Evolutionary conservation across 2,888 invertebrate species (phyloP).

Genomic region (Fragum whitleyi): DNA sequence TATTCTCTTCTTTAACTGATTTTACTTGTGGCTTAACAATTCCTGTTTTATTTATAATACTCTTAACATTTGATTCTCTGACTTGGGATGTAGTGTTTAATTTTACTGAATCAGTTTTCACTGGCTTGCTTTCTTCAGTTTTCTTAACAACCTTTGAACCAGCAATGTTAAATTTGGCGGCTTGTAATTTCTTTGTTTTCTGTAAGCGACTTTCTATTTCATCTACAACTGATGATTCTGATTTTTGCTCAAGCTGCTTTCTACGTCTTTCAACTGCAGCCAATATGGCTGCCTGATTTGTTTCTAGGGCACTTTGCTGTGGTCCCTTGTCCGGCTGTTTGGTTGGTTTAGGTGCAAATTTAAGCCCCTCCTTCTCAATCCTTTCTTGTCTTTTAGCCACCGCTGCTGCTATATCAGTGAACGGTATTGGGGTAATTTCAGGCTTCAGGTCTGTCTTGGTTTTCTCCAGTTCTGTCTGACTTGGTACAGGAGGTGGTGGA

Average conservation of each 20-base stretch:
- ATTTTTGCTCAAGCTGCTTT: conserved; percentile 72
- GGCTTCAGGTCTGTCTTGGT: conserved; percentile 49
- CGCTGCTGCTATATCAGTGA: conserved; percentile 79
- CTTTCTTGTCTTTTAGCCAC: conserved; percentile 77
- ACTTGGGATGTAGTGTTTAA: conserved; percentile 12
- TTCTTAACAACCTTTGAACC: conserved; percentile 54
- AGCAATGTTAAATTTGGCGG: conserved; percentile 74
- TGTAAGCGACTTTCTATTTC: conserved; percentile 79
- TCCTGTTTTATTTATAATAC: background rate
- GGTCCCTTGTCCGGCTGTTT: conserved; percentile 35
- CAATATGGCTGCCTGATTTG: conserved; percentile 80
- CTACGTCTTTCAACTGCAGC: conserved; percentile 82
- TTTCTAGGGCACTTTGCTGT: conserved; percentile 47
- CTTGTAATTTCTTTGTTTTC: conserved; percentile 81
- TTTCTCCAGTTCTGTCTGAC: conserved; percentile 42
- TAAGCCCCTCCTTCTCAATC: conserved; percentile 74
- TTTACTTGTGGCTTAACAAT: conserved; percentile 19
- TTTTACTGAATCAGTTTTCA: conserved; percentile 32
- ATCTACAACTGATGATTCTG: conserved; percentile 76
- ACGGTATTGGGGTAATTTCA: conserved; percentile 62
- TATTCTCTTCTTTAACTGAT: conserved; percentile 27
- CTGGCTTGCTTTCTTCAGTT: conserved; percentile 21
- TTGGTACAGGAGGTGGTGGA: conserved; percentile 52
- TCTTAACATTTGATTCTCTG: conserved; percentile 17
- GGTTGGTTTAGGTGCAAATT: conserved; percentile 58